Evolutionary conservation across 2,888 invertebrate genomes (phyloP), one percentile per base, ranked within the genome.

Genomic region (Yponomeuta plumbellus): DNA sequence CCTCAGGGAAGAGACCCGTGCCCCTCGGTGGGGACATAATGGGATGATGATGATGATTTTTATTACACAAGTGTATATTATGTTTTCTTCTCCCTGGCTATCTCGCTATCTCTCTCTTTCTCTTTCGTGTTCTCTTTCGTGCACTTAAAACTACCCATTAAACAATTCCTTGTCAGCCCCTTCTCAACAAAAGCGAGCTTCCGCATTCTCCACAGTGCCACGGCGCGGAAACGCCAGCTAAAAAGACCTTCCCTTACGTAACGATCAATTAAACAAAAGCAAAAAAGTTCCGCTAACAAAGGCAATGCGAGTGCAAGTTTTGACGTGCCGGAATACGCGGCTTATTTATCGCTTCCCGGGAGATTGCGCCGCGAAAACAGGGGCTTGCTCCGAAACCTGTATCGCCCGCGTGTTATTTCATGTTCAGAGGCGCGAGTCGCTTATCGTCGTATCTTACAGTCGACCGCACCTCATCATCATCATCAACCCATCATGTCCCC

Each of bases 281-380:
- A 72, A 77, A 80, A 80, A 80, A 80, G 76, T 79, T 78, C n/a
- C 10, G 69, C 68, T 72, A 76, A 81, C 80, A 80, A 80, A 80
- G 76, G 73, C 75, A 75, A 71, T 71, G 75, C 71, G 70, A 73
- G 71, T 74, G 73, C 73, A 79, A 79, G 75, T 79, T 79, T 71
- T 77, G 76, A 79, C 77, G 71, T 73, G 70, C 63, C 71, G 71
- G 65, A 75, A 75, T 74, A 75, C 75, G 69, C 70, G 70, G 74
- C 72, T 79, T 81, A 77, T 80, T 83, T 81, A 83, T 81, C 71
- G 79, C 74, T 78, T 80, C 79, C 78, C 75, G 73, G 72, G 75
- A 77, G 80, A 81, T 80, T 79, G 57, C 65, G 66, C n/a, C 26
- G 56, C 56, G 26, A 65, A 65, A 64, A 56, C 65, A 65, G 34